These are phyloP conservation scores for Onthophagus sagittarius DNA, from an alignment of 2,888 invertebrate species.

Conservation along the genomic window DNA sequence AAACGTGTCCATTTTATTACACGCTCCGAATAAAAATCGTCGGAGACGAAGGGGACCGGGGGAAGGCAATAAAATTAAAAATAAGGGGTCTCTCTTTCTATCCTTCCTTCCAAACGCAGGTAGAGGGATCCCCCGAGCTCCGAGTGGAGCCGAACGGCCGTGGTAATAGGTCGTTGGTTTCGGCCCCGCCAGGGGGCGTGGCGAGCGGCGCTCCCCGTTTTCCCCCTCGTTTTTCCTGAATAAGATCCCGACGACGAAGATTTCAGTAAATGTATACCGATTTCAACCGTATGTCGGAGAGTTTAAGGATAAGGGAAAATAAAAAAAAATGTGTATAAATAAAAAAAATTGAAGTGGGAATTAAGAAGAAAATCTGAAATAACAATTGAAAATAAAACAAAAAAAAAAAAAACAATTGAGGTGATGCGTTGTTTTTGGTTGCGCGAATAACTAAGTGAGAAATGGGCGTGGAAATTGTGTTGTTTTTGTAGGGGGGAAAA, in stretches of 20 bases:
- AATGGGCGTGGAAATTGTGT: conserved; percentile 44
- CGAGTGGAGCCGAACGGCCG: not conserved
- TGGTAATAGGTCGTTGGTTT: conserved; percentile 26
- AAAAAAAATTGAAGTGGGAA: not conserved
- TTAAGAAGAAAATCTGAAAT: conserved; percentile 34
- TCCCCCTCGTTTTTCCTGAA: not conserved
- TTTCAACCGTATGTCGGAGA: not conserved
- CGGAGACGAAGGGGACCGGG: conserved; percentile 25
- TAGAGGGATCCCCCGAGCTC: conserved; percentile 24
- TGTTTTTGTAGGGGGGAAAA: conserved; percentile 40
- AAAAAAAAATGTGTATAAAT: too few species aligned
- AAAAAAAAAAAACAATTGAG: conserved; percentile 36
- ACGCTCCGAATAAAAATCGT: conserved; percentile 27
- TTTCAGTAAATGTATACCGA: not conserved
- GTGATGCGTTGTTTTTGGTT: conserved; percentile 33
- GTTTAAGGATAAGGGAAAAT: not conserved
- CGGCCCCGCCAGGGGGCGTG: conserved; percentile 28
- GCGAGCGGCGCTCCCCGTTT: conserved; percentile 22
- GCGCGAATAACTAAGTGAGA: conserved; percentile 25
- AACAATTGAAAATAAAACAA: too few species aligned
- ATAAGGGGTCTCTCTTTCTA: conserved; percentile 21
- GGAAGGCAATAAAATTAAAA: conserved; percentile 31
- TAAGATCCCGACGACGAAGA: not conserved
- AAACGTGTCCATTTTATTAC: conserved; percentile 24
- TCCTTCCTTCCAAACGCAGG: conserved; percentile 31